These are phyloP conservation scores for Helicolenus hilgendorfi DNA, from an alignment of 2,797 vertebrate species.

Conservation along the genomic window DNA sequence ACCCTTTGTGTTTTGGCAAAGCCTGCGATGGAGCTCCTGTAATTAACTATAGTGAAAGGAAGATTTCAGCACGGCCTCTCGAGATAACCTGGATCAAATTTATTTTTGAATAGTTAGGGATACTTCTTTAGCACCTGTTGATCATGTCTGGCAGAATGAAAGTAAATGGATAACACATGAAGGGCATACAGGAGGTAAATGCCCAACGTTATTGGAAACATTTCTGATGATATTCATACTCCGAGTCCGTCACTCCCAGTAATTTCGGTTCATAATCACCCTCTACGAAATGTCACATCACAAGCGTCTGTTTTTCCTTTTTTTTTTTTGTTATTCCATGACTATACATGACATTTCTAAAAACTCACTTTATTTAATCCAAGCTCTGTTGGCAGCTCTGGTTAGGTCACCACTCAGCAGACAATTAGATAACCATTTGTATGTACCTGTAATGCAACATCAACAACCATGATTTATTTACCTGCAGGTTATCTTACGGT, in stretches of 20 bases:
- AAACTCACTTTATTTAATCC: neutral
- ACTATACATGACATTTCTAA: neutral
- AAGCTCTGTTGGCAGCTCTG: slow-evolving; percentile 5
- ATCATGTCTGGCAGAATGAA: neutral
- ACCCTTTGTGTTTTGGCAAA: neutral
- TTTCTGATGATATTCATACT: neutral
- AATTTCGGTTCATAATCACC: neutral
- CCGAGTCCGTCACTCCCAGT: neutral
- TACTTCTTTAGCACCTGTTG: neutral
- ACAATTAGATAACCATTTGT: slow-evolving; percentile 37
- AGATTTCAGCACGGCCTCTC: neutral
- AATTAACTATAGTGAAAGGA: neutral
- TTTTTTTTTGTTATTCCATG: neutral
- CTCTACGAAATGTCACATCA: neutral
- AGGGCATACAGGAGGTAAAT: neutral
- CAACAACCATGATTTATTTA: slow-evolving; percentile 72
- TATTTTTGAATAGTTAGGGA: neutral
- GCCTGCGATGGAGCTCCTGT: neutral
- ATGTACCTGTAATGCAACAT: slow-evolving; percentile 49
- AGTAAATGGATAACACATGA: neutral
- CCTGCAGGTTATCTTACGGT: slow-evolving; percentile 66
- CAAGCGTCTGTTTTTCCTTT: neutral
- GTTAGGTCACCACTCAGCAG: slow-evolving; percentile 25
- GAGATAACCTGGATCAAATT: neutral
- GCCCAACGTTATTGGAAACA: neutral